Evolutionary conservation across 2,888 invertebrate species (phyloP).

Genomic region (Drosophila mercatorum): DNA sequence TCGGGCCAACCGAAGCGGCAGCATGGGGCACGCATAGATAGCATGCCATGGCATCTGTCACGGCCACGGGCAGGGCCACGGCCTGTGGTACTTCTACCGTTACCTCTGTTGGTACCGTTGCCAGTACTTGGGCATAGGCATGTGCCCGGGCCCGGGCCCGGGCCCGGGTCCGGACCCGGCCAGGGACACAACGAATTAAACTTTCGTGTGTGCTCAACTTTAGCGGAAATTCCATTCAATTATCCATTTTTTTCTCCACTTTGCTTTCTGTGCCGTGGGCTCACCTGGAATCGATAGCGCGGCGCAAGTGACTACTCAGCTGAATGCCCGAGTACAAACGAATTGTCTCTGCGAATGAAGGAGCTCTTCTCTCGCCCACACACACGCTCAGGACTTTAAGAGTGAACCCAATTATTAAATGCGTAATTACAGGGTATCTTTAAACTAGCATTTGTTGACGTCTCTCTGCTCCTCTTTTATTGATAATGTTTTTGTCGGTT

Average conservation of each 20-base stretch:
- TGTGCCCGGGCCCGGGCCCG: not conserved
- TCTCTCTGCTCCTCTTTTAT: too few species aligned
- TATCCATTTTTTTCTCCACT: conserved; percentile 28
- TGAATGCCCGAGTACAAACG: conserved; percentile 13
- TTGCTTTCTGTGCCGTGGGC: not conserved
- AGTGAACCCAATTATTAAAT: not conserved
- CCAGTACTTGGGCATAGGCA: not conserved
- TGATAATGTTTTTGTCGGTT: conserved; percentile 19
- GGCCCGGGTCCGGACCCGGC: conserved; percentile 1
- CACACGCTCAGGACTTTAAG: too few species aligned
- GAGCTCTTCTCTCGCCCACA: too few species aligned
- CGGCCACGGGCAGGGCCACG: conserved; percentile 9
- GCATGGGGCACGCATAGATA: conserved; percentile 10
- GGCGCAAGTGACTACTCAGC: conserved; percentile 7
- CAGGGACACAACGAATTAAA: conserved; percentile 29
- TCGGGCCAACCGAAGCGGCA: not conserved
- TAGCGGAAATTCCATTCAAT: conserved; percentile 61
- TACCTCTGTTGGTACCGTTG: not conserved
- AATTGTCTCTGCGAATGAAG: not conserved
- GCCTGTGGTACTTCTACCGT: not conserved
- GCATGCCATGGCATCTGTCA: conserved; percentile 22
- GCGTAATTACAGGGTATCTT: not conserved
- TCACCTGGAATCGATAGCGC: conserved; percentile 42
- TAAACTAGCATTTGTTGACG: too few species aligned
- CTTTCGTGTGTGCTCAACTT: conserved; percentile 38